Evolutionary conservation across 2,888 invertebrate species (phyloP), one percentile per base, ranked within the genome.

Genomic region (Volucella inanis): DNA sequence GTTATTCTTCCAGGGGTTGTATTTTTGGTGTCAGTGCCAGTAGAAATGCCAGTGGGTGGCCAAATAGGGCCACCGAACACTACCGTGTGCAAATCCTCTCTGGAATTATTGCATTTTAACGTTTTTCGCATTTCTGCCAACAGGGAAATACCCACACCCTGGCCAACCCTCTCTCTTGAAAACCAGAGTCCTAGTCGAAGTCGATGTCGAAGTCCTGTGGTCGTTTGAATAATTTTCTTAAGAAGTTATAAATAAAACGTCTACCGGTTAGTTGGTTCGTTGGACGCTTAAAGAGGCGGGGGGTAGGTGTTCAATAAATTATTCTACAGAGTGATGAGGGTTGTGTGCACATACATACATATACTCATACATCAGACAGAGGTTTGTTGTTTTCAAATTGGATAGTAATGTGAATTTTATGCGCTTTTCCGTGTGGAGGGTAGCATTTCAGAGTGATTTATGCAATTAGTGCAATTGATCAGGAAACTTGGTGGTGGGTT

Each of bases 41-140:
- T 31, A 31, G 31, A 31, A 31, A 6, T 31, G 12, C 18, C 39
- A n/a, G 15, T 43, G 65, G 31, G 45, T 22, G 54, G 31, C n/a
- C 18, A 15, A 45, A 18, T 3, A 11, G 15, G 49, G 41, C 14
- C 54, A 3, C 43, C 14, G 22, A 41, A 43, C 14, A 14, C 43
- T 22, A 8, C 38, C 50, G 65, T 67, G 57, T 67, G 71, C 61
- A 76, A 64, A 74, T 68, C 72, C 14, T 31, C 31, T 6, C 31
- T 68, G 14, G 59, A 85, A 81, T 81, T 85, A 85, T 85, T 81
- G 81, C 81, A 68, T 77, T 85, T 85, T 76, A 85, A 85, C 76
- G 81, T 76, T 81, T 81, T 71, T 76, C 59, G 59, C 18, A 67
- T 77, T 72, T 78, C 57, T 71, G 14, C 18, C 31, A 31, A 31